These are phyloP conservation scores for Simalia tracyae DNA, from an alignment of 2,797 vertebrate species.

Conservation along the genomic window DNA sequence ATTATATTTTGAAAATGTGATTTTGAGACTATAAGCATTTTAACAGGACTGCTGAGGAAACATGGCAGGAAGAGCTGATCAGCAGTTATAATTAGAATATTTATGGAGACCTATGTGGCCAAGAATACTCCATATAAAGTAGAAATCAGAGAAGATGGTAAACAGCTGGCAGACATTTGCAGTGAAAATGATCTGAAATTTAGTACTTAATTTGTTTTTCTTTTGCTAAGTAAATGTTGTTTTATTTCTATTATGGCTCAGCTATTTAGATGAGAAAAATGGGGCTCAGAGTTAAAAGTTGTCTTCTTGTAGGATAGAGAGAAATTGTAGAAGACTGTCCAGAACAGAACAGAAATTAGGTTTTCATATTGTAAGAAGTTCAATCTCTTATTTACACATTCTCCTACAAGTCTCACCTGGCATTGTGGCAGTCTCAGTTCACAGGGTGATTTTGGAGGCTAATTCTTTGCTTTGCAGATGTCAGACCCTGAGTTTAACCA, in stretches of 20 bases:
- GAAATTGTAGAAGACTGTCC: background rate
- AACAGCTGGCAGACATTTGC: background rate
- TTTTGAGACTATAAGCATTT: background rate
- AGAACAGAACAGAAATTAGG: background rate
- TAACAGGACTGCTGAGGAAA: background rate
- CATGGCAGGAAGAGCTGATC: background rate
- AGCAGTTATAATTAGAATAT: background rate
- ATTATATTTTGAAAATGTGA: slow-evolving; percentile 22
- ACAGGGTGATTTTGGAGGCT: background rate
- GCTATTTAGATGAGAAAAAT: background rate
- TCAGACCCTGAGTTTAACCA: background rate
- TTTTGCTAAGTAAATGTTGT: background rate
- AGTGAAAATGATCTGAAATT: background rate
- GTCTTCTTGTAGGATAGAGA: background rate
- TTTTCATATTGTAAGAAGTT: background rate
- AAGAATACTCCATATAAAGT: background rate
- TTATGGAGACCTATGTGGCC: background rate
- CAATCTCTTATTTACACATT: background rate
- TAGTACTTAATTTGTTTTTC: background rate
- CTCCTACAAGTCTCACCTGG: background rate
- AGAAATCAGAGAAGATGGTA: background rate
- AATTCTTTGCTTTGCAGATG: background rate
- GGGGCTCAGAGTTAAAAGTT: background rate
- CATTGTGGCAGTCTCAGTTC: background rate
- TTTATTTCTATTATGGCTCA: background rate